A percentile compares a stretch with the other conserved stretches of the same genome.
These are phyloP conservation scores for Grammomys surdaster DNA, from an alignment of 2,113 vertebrate species.

Conservation along the genomic window DNA sequence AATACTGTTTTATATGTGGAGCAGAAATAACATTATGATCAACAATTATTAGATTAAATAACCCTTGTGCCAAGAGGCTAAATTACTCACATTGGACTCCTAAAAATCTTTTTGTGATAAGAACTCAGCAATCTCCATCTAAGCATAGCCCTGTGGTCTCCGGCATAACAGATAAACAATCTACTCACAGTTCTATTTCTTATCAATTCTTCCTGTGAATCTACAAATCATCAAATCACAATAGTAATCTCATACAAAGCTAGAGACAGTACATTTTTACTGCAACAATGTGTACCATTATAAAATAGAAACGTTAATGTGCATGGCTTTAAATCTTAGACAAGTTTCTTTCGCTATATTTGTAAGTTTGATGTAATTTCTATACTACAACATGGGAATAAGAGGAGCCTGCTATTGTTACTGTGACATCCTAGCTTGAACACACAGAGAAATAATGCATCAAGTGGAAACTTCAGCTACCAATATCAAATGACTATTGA, in stretches of 20 bases:
- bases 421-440: slow-evolving; percentile 30
- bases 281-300: neutral
- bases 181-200: slow-evolving; percentile 28
- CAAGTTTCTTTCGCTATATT: slow-evolving; percentile 13
- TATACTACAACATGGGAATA: neutral
- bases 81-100: slow-evolving; percentile 15
- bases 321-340: slow-evolving; percentile 42
- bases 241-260: slow-evolving; percentile 43
- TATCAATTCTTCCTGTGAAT: slow-evolving; percentile 32
- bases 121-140: slow-evolving; percentile 16
- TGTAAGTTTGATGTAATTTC: slow-evolving; percentile 39
- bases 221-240: slow-evolving; percentile 41
- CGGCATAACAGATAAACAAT: slow-evolving; percentile 27
- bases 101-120: neutral
- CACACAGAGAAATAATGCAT: neutral
- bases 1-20: neutral
- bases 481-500: slow-evolving; percentile 31
- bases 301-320: slow-evolving; percentile 33
- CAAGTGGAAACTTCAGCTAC: slow-evolving; percentile 36
- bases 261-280: slow-evolving; percentile 20
- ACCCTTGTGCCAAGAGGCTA: neutral
- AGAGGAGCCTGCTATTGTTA: slow-evolving; percentile 22
- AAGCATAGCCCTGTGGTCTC: slow-evolving; percentile 3
- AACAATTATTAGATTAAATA: slow-evolving; percentile 34
- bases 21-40: slow-evolving; percentile 1